Conservation (phyloP, 1,140 invertebrate species). For the Eubasilissa regina region DNA sequence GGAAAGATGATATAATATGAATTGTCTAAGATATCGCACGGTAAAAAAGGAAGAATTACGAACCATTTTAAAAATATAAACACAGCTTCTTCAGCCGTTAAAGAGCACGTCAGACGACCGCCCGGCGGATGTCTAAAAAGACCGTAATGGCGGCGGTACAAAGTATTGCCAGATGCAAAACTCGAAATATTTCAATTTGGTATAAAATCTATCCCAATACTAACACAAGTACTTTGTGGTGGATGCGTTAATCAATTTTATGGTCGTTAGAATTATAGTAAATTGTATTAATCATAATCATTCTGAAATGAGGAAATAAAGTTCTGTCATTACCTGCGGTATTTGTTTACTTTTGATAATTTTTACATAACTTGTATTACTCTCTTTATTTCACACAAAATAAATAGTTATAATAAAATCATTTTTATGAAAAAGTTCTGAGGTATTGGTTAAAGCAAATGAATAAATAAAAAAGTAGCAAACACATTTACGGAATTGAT, state of each 20-base stretch:
- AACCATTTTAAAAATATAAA: constrained; percentile 51
- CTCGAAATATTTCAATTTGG: not conserved
- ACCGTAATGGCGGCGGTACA: constrained; percentile 13
- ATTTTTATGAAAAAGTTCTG: too few species aligned
- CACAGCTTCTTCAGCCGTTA: constrained; percentile 20
- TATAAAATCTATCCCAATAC: constrained; percentile 20
- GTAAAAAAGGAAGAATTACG: constrained; percentile 24
- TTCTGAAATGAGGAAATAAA: too few species aligned
- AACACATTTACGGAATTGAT: too few species aligned
- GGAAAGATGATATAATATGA: not conserved
- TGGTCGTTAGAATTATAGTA: not conserved
- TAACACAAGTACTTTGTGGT: not conserved
- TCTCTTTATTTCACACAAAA: too few species aligned
- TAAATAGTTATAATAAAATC: too few species aligned
- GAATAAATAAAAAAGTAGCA: too few species aligned
- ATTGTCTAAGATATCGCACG: not conserved
- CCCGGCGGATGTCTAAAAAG: constrained; percentile 48
- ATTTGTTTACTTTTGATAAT: too few species aligned
- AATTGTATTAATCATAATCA: too few species aligned
- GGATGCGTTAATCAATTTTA: not conserved
- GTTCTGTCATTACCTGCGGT: too few species aligned
- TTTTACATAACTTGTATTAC: too few species aligned
- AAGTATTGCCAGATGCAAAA: constrained; percentile 47
- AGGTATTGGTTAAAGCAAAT: too few species aligned
- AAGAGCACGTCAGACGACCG: constrained; percentile 43